These are phyloP conservation scores for Otolemur garnettii DNA, from an alignment of 2,113 vertebrate species.

Conservation along the genomic window DNA sequence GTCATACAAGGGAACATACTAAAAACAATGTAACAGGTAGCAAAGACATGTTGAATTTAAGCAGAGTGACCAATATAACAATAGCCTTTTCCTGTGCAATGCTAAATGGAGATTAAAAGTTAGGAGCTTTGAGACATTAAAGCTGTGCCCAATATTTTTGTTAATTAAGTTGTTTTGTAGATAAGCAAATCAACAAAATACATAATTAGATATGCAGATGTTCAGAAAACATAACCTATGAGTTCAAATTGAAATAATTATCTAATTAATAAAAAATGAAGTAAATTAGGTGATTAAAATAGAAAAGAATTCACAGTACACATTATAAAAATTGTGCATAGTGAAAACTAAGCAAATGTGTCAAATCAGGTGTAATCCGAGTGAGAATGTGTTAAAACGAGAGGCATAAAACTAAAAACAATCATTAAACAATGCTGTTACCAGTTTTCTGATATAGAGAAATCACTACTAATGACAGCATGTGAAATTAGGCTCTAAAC, in stretches of 20 bases:
- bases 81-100: neutral
- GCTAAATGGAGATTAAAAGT: constrained; percentile 23
- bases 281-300: neutral
- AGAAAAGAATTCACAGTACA: neutral
- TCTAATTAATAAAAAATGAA: neutral
- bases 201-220: neutral
- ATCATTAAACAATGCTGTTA: neutral
- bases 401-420: neutral
- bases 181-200: neutral
- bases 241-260: constrained; percentile 34
- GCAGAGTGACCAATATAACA: neutral
- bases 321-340: neutral
- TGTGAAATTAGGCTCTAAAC: neutral
- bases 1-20: neutral
- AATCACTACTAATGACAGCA: neutral
- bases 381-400: neutral
- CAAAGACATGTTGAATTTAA: neutral
- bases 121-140: neutral
- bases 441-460: neutral
- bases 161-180: neutral
- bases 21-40: neutral
- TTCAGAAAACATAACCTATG: neutral
- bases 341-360: neutral
- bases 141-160: neutral
- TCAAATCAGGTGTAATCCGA: neutral